phyloP scores from a whole-genome alignment of 2,113 vertebrate genomes.

The Athene noctua region DNA sequence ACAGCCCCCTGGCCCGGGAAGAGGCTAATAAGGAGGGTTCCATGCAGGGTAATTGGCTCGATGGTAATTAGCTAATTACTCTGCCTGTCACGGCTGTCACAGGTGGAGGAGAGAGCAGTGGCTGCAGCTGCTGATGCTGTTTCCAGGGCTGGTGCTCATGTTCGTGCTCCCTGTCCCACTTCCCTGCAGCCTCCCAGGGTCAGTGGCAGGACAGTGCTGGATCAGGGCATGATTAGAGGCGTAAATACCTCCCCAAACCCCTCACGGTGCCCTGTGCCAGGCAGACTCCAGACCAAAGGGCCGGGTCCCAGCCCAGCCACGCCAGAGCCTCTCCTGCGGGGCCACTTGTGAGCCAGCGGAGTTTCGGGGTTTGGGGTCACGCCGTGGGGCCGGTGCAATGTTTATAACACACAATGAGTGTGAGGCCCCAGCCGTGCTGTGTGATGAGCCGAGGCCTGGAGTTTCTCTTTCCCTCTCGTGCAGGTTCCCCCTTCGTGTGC shows the following conservation, averaged over 20 bases:
- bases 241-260: not conserved
- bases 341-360: not conserved
- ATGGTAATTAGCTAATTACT: not conserved
- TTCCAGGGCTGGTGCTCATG: not conserved
- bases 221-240: not conserved
- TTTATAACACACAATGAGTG: accelerated
- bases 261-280: not conserved
- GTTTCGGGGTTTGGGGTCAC: not conserved
- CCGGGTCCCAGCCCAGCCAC: not conserved
- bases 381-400: accelerated
- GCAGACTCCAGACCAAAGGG: not conserved
- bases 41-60: not conserved
- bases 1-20: accelerated
- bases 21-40: not conserved
- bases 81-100: not conserved
- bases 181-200: not conserved
- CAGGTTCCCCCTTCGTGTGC: not conserved
- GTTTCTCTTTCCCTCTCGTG: accelerated
- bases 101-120: not conserved
- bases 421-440: not conserved
- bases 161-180: accelerated
- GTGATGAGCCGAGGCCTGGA: accelerated
- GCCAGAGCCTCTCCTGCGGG: not conserved
- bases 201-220: not conserved
- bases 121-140: not conserved